Evolutionary conservation across 2,797 vertebrate species (phyloP).

Genomic region (Thunnus albacares): DNA sequence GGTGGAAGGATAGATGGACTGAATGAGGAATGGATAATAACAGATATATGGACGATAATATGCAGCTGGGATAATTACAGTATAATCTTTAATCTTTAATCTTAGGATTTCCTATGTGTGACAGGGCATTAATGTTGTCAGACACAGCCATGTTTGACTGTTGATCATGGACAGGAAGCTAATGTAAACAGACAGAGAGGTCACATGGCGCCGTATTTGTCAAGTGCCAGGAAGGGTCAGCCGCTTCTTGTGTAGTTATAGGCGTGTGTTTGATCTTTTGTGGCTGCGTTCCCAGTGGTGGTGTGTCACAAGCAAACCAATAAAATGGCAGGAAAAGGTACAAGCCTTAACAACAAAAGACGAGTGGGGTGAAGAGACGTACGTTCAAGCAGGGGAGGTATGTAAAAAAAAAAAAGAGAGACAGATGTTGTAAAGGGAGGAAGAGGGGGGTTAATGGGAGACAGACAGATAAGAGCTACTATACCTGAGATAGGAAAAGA

Average conservation of each 20-base stretch:
- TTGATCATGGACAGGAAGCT: conserved; percentile 38
- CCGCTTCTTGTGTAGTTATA: conserved; percentile 49
- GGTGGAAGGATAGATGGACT: not conserved
- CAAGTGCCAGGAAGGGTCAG: conserved; percentile 46
- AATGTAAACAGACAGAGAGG: conserved; percentile 66
- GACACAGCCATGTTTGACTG: not conserved
- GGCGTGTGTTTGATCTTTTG: conserved; percentile 62
- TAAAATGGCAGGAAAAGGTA: conserved; percentile 59
- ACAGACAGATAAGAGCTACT: not conserved
- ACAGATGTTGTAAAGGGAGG: not conserved
- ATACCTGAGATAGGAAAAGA: not conserved
- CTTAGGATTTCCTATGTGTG: not conserved
- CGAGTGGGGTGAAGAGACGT: not conserved
- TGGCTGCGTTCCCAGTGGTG: conserved; percentile 57
- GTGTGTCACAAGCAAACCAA: conserved; percentile 73
- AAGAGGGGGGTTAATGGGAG: not conserved
- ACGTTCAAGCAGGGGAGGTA: not conserved
- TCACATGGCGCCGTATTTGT: conserved; percentile 38
- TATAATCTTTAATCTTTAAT: conserved; percentile 3
- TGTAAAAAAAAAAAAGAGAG: not conserved
- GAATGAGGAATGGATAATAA: not conserved
- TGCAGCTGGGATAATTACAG: not conserved
- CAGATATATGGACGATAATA: not conserved
- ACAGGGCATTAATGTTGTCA: conserved; percentile 9
- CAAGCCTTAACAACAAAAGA: conserved; percentile 42